Percentiles rank a stretch among this genome's conserved stretches.
These are phyloP conservation scores for Pangasianodon gigas DNA, from an alignment of 2,113 vertebrate genomes.

Conservation along the genomic window DNA sequence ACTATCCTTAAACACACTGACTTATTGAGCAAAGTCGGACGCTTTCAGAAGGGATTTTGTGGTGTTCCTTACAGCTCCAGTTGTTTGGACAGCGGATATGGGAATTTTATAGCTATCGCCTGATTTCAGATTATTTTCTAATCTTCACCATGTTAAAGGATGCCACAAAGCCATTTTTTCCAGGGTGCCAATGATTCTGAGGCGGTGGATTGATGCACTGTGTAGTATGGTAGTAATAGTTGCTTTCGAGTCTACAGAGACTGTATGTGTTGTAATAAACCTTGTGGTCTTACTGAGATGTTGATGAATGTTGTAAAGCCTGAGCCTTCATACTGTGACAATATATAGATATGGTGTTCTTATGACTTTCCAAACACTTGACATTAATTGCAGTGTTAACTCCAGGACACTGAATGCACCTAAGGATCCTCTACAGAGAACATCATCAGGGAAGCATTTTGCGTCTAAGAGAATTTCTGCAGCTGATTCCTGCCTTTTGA, in stretches of 20 bases:
- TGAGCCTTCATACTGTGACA: neutral
- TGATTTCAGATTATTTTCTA: neutral
- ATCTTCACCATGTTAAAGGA: neutral
- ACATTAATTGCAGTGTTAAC: neutral
- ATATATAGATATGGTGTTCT: neutral
- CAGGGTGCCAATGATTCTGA: neutral
- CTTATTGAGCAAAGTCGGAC: neutral
- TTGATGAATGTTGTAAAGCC: too few species aligned
- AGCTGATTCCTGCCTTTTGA: slow-evolving; percentile 27
- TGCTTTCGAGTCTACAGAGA: neutral
- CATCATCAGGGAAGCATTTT: neutral
- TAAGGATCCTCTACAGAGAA: neutral
- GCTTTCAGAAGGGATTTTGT: neutral
- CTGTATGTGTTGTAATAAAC: neutral
- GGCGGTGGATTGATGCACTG: neutral
- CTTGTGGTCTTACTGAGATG: neutral
- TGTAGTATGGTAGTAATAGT: neutral
- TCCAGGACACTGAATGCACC: too few species aligned
- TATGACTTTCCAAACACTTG: neutral
- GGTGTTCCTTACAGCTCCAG: neutral
- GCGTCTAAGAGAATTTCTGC: neutral
- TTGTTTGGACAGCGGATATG: neutral
- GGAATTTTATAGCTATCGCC: neutral
- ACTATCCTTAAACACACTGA: neutral
- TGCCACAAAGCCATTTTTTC: neutral